Conservation (phyloP, 2,797 vertebrate species). For the Halcyon leucocephala region DNA sequence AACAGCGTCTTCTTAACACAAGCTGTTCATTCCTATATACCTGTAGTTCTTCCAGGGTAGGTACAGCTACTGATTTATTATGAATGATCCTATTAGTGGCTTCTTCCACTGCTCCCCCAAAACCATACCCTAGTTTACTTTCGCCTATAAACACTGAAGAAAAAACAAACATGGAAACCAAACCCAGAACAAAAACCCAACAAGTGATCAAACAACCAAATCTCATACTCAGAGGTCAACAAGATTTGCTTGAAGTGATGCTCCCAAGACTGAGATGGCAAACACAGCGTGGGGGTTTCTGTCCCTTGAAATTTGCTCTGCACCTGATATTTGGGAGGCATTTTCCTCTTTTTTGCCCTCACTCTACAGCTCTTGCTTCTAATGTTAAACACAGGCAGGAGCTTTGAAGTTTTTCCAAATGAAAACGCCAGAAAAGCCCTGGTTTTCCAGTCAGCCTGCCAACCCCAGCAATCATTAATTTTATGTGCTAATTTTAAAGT, state of each 20-base stretch:
- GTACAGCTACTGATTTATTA: background rate
- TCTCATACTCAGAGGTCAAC: background rate
- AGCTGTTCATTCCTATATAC: background rate
- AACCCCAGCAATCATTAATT: conserved; percentile 79
- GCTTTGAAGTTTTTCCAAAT: conserved; percentile 80
- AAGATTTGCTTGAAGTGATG: background rate
- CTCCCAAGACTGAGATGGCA: background rate
- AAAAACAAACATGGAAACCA: background rate
- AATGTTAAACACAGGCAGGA: conserved; percentile 60
- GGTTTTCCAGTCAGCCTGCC: conserved; percentile 77
- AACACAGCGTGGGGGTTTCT: background rate
- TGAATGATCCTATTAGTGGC: background rate
- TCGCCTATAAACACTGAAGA: background rate
- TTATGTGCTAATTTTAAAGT: conserved; percentile 79
- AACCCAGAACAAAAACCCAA: background rate
- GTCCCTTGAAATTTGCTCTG: conserved; percentile 23
- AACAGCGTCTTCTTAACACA: background rate
- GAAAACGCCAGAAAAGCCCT: conserved; percentile 69
- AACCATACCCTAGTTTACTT: background rate
- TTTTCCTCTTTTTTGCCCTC: conserved; percentile 43
- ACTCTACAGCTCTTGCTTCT: conserved; percentile 25
- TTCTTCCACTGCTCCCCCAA: background rate
- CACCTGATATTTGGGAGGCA: conserved; percentile 68
- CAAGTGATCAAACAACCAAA: background rate
- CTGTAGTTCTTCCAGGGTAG: background rate